Conservation (phyloP, 2,888 invertebrate genomes). For the Catonia carolina region DNA sequence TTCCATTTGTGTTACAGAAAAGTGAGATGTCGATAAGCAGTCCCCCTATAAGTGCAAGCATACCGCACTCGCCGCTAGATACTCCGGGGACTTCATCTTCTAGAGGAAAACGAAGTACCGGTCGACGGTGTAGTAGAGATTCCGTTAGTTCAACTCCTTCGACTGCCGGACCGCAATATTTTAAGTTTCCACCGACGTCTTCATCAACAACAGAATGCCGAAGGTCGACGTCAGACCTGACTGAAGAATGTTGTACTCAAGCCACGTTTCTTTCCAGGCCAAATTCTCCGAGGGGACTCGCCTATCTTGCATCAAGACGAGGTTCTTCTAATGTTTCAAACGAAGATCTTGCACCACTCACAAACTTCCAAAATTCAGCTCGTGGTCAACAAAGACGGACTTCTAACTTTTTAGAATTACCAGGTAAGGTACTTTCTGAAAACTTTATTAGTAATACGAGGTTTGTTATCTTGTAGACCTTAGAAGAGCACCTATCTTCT, state of each 20-base stretch:
- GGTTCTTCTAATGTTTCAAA: conserved; percentile 68
- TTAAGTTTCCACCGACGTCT: conserved; percentile 24
- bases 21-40: too few relatives aligned
- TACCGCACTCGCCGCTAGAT: neutral
- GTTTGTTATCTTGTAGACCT: too few relatives aligned
- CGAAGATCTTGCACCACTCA: conserved; percentile 70
- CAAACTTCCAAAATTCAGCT: conserved; percentile 68
- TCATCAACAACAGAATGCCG: conserved; percentile 15
- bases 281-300: conserved; percentile 41
- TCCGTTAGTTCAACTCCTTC: conserved; percentile 4
- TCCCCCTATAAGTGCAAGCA: neutral
- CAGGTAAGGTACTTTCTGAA: conserved; percentile 65
- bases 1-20: too few relatives aligned
- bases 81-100: neutral
- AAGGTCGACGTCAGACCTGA: conserved; percentile 66
- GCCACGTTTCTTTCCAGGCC: conserved; percentile 34
- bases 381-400: conserved; percentile 72
- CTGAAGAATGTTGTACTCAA: conserved; percentile 56
- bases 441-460: too few relatives aligned
- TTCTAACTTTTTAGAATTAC: conserved; percentile 79
- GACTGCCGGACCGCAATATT: conserved; percentile 14
- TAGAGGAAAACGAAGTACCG: too few relatives aligned
- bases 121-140: neutral
- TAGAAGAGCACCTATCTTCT: too few relatives aligned
- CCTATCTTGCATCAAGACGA: conserved; percentile 77